A percentile compares a stretch with the other conserved stretches of the same genome.
Conservation (phyloP, 2,797 vertebrate genomes). For the Gymnoscopelus microlampas region DNA sequence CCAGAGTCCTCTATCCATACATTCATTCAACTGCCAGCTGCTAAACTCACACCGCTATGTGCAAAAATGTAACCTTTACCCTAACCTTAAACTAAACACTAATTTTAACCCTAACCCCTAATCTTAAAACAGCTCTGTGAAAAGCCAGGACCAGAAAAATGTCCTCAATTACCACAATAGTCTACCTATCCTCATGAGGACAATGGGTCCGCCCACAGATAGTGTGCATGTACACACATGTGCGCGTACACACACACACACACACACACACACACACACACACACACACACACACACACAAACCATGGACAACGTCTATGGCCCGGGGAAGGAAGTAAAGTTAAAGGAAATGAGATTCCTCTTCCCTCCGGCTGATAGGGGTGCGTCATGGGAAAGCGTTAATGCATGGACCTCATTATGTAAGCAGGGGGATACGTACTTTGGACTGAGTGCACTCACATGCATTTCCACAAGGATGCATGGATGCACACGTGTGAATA, state of each 20-base stretch:
- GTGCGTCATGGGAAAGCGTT: constrained; percentile 35
- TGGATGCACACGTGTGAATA: background rate
- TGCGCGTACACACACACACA: background rate
- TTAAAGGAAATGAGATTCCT: constrained; percentile 58
- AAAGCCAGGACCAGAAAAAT: no score
- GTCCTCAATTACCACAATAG: no score
- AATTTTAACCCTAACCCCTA: no score
- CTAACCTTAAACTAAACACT: no score
- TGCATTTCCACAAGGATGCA: background rate
- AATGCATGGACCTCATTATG: constrained; percentile 32
- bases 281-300: constrained; percentile 1
- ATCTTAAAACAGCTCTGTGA: no score
- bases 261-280: constrained; percentile 1
- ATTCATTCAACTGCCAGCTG: no score
- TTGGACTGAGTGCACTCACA: background rate
- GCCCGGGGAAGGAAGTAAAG: constrained; percentile 60
- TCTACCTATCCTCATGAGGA: no score
- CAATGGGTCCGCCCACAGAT: no score
- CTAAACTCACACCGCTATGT: no score
- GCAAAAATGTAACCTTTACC: no score
- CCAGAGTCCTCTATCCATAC: no score
- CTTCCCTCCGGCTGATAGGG: constrained; percentile 6
- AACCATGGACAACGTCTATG: background rate
- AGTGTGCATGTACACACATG: no score
- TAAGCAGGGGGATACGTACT: constrained; percentile 5